Base-by-base conservation (phyloP, 2,888 invertebrate species). In the Lissonota sp. region DNA sequence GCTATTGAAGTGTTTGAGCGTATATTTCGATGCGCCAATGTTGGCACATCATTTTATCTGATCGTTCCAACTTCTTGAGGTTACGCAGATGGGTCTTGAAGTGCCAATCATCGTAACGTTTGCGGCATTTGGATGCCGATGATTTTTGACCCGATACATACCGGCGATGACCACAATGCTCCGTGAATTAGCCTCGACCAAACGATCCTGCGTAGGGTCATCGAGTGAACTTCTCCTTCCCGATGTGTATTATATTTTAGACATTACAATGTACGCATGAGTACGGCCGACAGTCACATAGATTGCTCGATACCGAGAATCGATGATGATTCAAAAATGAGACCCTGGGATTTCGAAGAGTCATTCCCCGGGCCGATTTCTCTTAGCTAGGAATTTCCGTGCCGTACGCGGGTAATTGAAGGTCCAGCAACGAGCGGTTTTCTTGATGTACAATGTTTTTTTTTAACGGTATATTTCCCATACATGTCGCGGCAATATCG, bases 251-350 rank as follows among this genome's bases (percentile, higher is more conserved):
- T 67, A 14, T 55, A 55, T 66, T 49, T 26, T 37, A 53, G 12
- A 53, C 14, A 53, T 26, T 26, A 26, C 26, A 26, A 26, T 44
- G 14, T 55, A 44, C 51, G 44, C 26, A 63, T 63, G 14, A 14
- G 55, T 67, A 46, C 37, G 26, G 26, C 26, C 26, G 51, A 55
- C 46, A 16, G 46, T 53, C 37, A 42, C 16, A 60, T 58, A 62
- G 81, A 77, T 74, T 51, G 73, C 44, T 70, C 67, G 40, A 39
- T 55, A 10, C 55, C 58, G 64, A n/a, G 64, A 66, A 71, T 63
- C 81, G 76, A 78, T 81, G 81, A 81, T 71, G 37, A 81, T 71
- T 74, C 78, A 63, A 81, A 74, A 78, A 67, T 39, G 70, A 73
- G 70, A 60, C 70, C 55, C 63, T 53, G 42, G 69, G 76, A 67